These are phyloP conservation scores for Labrus mixtus DNA, from an alignment of 2,113 vertebrate species.

Conservation along the genomic window DNA sequence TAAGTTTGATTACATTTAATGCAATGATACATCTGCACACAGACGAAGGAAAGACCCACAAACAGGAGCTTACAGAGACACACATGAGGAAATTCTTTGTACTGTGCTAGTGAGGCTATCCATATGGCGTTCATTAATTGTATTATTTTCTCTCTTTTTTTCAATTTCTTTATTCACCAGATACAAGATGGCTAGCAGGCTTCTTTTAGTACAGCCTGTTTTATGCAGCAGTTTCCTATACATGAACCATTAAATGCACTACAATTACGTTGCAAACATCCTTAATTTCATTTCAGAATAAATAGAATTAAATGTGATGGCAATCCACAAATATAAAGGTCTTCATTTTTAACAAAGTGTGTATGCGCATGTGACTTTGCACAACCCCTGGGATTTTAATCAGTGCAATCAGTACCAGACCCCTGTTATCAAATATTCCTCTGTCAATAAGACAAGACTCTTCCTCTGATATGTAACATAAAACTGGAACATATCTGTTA, in stretches of 20 bases:
- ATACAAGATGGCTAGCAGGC: not conserved
- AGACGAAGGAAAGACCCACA: slow-evolving; percentile 42
- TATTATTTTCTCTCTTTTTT: slow-evolving; percentile 16
- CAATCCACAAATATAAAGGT: not conserved
- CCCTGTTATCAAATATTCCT: slow-evolving; percentile 52
- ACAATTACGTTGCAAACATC: slow-evolving; percentile 5
- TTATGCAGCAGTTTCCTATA: slow-evolving; percentile 8
- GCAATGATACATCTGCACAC: slow-evolving; percentile 61
- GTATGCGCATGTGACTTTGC: slow-evolving; percentile 53
- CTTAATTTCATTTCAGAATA: slow-evolving; percentile 13
- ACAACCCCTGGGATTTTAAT: slow-evolving; percentile 71
- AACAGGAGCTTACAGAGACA: slow-evolving; percentile 8
- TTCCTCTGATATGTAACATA: slow-evolving; percentile 61
- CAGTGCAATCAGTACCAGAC: slow-evolving; percentile 66
- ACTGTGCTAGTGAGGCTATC: slow-evolving; percentile 26
- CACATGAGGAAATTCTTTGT: slow-evolving; percentile 23
- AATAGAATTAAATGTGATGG: slow-evolving; percentile 3
- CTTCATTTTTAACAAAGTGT: not conserved
- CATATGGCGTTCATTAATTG: slow-evolving; percentile 57
- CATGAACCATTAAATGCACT: not conserved
- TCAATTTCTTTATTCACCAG: slow-evolving; percentile 1
- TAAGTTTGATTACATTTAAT: slow-evolving; percentile 77
- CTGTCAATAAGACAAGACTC: not conserved
- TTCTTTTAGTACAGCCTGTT: not conserved
- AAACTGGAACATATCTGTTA: slow-evolving; percentile 64